Conservation (phyloP, 2,888 invertebrate species). For the Cantharis flavilabris region DNA sequence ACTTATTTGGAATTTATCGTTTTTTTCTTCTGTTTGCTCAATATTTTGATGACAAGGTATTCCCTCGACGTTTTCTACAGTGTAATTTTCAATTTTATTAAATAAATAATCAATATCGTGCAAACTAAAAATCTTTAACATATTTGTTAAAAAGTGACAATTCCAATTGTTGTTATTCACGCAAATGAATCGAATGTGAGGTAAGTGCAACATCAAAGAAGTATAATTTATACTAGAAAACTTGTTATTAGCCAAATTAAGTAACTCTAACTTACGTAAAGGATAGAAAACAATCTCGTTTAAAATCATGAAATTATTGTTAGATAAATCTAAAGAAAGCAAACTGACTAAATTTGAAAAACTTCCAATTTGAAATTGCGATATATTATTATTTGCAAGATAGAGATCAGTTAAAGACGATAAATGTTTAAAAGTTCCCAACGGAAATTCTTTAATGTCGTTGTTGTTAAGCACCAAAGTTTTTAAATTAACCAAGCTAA, state of each 20-base stretch:
- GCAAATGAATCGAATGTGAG: background rate
- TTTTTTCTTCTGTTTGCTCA: background rate
- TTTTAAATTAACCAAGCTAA: background rate
- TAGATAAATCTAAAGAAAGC: background rate
- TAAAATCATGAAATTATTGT: background rate
- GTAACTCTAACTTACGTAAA: background rate
- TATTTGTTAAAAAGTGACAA: background rate
- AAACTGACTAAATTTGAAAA: background rate
- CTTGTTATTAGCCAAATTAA: conserved; percentile 1
- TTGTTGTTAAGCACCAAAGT: background rate
- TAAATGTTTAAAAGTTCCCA: background rate
- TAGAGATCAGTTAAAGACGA: background rate
- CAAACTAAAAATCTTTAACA: background rate
- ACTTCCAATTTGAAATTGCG: background rate
- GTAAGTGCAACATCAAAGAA: background rate
- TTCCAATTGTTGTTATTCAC: background rate
- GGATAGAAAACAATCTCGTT: background rate
- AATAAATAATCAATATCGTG: background rate
- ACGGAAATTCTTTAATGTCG: background rate
- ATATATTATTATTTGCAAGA: background rate
- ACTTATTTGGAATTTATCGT: background rate
- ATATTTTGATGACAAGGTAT: background rate
- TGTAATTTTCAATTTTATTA: background rate
- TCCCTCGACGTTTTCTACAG: conserved; percentile 1
- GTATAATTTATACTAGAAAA: background rate